These are phyloP conservation scores for Dipodomys merriami DNA, from an alignment of 2,113 vertebrate species.

Conservation along the genomic window DNA sequence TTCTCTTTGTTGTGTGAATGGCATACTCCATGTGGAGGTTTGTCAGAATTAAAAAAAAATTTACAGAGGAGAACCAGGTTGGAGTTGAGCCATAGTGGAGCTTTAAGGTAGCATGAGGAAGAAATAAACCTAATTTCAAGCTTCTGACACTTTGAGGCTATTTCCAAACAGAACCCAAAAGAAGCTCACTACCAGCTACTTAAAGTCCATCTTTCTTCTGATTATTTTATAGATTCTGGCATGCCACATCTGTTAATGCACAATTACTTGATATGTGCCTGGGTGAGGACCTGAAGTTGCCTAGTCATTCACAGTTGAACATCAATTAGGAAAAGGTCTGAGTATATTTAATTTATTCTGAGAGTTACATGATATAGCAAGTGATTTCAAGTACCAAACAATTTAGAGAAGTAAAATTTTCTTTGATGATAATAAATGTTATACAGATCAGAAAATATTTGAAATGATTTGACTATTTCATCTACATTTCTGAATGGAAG, in stretches of 20 bases:
- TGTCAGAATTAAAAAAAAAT: background rate
- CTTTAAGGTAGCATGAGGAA: background rate
- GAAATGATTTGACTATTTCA: constrained; percentile 1
- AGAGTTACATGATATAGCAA: background rate
- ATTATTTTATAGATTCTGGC: background rate
- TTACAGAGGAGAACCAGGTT: background rate
- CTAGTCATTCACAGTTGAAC: background rate
- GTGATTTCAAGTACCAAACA: background rate
- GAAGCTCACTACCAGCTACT: background rate
- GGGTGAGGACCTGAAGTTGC: background rate
- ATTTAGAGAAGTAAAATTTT: background rate
- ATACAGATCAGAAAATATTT: background rate
- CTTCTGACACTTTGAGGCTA: background rate
- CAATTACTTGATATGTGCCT: background rate
- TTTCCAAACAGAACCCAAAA: background rate
- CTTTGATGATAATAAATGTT: background rate
- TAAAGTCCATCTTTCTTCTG: background rate
- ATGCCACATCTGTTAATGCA: no score
- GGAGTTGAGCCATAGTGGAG: background rate
- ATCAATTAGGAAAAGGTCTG: background rate
- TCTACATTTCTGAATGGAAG: background rate
- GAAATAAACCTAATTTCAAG: background rate
- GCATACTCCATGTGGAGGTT: background rate
- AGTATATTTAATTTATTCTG: background rate
- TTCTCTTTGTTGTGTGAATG: background rate